Percentiles rank a stretch among this genome's conserved stretches.
phyloP scores from a whole-genome alignment of 2,113 vertebrate species.

The Petrocephalus zakoni region DNA sequence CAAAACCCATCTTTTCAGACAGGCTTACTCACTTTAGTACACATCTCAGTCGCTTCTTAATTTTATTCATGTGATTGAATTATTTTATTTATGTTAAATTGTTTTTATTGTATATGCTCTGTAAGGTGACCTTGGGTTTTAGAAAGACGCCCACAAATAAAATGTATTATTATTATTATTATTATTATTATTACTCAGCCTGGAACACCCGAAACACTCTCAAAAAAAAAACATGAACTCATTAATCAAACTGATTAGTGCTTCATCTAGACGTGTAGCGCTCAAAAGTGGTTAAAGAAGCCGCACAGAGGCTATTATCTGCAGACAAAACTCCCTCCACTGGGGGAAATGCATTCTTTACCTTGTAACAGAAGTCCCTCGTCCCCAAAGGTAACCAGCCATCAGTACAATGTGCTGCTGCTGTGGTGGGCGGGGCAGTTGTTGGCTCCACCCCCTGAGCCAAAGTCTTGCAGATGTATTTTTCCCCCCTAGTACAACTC shows the following conservation, averaged over 20 bases:
- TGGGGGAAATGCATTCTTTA: conserved; percentile 32
- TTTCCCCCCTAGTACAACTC: conserved; percentile 75
- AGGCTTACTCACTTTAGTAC: too few relatives aligned
- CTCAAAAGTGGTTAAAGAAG: background rate
- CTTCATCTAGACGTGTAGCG: background rate
- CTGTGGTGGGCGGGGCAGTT: conserved; percentile 61
- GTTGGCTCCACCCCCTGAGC: conserved; percentile 74
- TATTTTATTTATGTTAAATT: too few relatives aligned
- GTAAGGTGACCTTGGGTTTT: too few relatives aligned
- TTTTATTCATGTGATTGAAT: too few relatives aligned
- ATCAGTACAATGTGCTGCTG: conserved; percentile 51
- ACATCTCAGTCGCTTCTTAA: too few relatives aligned
- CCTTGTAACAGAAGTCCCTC: conserved; percentile 70
- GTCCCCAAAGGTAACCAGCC: conserved; percentile 49
- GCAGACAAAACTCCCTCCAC: background rate
- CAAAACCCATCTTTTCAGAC: too few relatives aligned
- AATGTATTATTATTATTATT: too few relatives aligned
- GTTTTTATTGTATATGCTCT: too few relatives aligned
- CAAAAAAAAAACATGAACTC: background rate
- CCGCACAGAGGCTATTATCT: background rate
- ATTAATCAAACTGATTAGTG: background rate
- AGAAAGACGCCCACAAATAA: too few relatives aligned
- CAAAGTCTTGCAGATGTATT: conserved; percentile 83
- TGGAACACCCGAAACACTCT: background rate
- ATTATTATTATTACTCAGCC: background rate